Percentiles rank a stretch among this genome's conserved stretches.
Evolutionary conservation across 2,113 vertebrate genomes (phyloP).

Genomic region (Sigmodon hispidus): DNA sequence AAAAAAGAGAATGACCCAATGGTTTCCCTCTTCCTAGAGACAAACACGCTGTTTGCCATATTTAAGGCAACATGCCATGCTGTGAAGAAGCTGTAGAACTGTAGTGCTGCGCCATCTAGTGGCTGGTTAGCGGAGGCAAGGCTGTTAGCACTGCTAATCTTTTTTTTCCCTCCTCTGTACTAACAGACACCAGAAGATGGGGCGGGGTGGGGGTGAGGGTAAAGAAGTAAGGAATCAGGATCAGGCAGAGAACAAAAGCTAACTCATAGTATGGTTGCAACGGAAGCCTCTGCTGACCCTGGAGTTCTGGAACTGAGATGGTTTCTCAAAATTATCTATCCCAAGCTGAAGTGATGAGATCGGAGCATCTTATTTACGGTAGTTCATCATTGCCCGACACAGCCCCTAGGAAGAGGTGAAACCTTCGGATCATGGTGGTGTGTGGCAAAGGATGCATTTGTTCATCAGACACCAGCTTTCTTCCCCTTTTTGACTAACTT

Average conservation of each 20-base stretch:
- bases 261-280: background rate
- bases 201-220: background rate
- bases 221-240: background rate
- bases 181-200: background rate
- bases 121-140: background rate
- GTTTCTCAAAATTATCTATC: background rate
- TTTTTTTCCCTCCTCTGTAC: background rate
- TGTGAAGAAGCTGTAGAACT: background rate
- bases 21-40: background rate
- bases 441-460: background rate
- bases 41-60: background rate
- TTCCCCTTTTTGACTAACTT: slow-evolving; percentile 17
- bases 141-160: background rate
- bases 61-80: background rate
- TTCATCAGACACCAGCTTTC: slow-evolving; percentile 21
- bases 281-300: background rate
- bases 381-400: background rate
- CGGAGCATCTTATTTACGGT: background rate
- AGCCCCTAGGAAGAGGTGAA: background rate
- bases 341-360: background rate
- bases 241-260: background rate
- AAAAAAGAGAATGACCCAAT: background rate
- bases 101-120: slow-evolving; percentile 65
- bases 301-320: slow-evolving; percentile 7
- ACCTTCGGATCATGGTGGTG: background rate